Evolutionary conservation across 2,888 invertebrate species (phyloP).

Genomic region (Homarus gammarus): DNA sequence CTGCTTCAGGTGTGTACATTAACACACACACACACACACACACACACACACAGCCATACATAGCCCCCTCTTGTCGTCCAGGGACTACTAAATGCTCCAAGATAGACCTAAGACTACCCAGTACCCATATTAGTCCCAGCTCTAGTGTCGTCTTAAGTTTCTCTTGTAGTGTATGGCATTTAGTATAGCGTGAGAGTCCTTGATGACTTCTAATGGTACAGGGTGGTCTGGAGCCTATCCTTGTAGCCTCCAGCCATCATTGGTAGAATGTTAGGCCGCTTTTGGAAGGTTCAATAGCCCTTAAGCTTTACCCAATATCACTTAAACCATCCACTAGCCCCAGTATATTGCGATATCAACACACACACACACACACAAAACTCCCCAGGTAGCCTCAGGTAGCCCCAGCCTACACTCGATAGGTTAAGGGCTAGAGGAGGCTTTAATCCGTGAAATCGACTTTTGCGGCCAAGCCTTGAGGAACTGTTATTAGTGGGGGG

Average conservation of each 20-base stretch:
- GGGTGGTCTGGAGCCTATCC: too few species aligned
- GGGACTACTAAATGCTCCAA: too few species aligned
- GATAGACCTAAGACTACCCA: too few species aligned
- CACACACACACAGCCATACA: neutral
- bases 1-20: neutral
- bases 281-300: too few species aligned
- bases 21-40: slow-evolving; percentile 25
- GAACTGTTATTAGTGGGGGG: neutral
- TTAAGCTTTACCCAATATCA: neutral
- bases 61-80: too few species aligned
- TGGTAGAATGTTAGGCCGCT: neutral
- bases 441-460: slow-evolving; percentile 60
- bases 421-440: neutral
- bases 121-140: too few species aligned
- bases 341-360: too few species aligned
- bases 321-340: neutral
- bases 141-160: too few species aligned
- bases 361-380: too few species aligned
- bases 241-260: neutral
- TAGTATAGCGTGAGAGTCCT: too few species aligned
- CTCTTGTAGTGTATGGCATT: too few species aligned
- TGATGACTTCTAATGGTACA: too few species aligned
- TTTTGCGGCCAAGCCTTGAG: slow-evolving; percentile 19
- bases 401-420: neutral
- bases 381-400: neutral